A percentile compares a stretch with the other conserved stretches of the same genome.
Evolutionary conservation across 2,888 invertebrate genomes (phyloP).

Genomic region (Adelognathus sp.): DNA sequence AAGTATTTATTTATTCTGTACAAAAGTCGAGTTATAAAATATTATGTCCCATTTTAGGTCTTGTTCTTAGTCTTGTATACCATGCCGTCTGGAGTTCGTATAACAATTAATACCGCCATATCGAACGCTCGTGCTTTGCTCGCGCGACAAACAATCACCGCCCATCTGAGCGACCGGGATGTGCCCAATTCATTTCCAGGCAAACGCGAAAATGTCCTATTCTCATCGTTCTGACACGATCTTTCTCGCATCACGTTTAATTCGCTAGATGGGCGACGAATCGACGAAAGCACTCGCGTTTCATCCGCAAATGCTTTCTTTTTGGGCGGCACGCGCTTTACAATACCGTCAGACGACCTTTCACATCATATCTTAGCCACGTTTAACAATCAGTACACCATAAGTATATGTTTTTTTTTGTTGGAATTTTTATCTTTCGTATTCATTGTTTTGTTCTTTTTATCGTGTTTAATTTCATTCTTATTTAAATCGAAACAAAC

Average conservation of each 20-base stretch:
- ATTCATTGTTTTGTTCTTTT: constrained; percentile 45
- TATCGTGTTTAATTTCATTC: constrained; percentile 27
- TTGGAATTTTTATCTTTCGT: constrained; percentile 39
- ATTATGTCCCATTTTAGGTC: constrained; percentile 79
- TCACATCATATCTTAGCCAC: constrained; percentile 66
- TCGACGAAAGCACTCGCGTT: constrained; percentile 61
- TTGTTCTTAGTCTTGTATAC: constrained; percentile 78
- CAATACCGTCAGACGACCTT: constrained; percentile 72
- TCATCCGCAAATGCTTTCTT: constrained; percentile 59
- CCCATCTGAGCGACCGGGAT: constrained; percentile 2
- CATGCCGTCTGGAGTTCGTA: constrained; percentile 77
- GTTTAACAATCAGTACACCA: constrained; percentile 75
- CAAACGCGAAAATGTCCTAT: constrained; percentile 5
- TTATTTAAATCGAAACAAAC: constrained; percentile 42
- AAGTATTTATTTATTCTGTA: constrained; percentile 80
- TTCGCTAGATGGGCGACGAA: constrained; percentile 54
- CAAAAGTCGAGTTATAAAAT: constrained; percentile 80
- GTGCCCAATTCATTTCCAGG: neutral
- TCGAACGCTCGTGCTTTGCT: constrained; percentile 69
- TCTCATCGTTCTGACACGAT: neutral
- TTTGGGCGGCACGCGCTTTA: constrained; percentile 72
- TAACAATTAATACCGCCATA: constrained; percentile 75
- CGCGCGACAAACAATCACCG: neutral
- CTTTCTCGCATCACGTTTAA: neutral
- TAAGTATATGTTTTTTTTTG: constrained; percentile 59